phyloP scores from a whole-genome alignment of 2,797 vertebrate species.

The Miichthys miiuy region DNA sequence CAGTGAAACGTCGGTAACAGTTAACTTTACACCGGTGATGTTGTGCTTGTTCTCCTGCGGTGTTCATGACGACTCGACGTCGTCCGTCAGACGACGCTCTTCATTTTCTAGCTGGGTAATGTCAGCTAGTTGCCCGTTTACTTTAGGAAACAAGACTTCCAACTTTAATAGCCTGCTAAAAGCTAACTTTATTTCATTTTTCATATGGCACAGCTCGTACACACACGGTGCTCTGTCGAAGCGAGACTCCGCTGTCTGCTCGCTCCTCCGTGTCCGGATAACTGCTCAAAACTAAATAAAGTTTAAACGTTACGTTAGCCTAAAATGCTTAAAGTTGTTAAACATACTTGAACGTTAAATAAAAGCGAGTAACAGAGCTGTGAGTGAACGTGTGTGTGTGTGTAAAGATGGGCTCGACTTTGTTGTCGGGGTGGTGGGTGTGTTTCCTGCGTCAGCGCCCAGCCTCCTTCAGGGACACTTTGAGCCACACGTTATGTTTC shows the following conservation, averaged over 20 bases:
- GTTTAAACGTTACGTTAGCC: not conserved
- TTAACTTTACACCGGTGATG: not conserved
- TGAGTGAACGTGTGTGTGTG: not conserved
- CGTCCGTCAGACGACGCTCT: not conserved
- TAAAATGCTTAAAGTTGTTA: not conserved
- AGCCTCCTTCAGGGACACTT: not conserved
- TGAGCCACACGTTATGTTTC: no score
- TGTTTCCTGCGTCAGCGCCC: constrained; percentile 38
- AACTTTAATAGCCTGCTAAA: not conserved
- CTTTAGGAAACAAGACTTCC: not conserved
- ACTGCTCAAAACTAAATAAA: not conserved
- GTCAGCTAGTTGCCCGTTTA: not conserved
- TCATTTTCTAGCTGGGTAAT: not conserved
- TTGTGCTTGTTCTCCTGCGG: not conserved
- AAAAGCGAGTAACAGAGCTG: not conserved
- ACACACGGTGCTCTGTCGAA: not conserved
- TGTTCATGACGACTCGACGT: not conserved
- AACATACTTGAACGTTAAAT: not conserved
- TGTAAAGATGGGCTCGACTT: not conserved
- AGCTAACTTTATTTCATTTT: not conserved
- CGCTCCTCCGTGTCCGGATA: not conserved
- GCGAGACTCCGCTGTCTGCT: not conserved
- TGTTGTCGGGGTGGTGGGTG: constrained; percentile 34
- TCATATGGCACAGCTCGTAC: not conserved
- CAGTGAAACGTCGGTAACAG: not conserved